Conservation (phyloP, 1,140 invertebrate genomes). For the Drosophila lini region DNA sequence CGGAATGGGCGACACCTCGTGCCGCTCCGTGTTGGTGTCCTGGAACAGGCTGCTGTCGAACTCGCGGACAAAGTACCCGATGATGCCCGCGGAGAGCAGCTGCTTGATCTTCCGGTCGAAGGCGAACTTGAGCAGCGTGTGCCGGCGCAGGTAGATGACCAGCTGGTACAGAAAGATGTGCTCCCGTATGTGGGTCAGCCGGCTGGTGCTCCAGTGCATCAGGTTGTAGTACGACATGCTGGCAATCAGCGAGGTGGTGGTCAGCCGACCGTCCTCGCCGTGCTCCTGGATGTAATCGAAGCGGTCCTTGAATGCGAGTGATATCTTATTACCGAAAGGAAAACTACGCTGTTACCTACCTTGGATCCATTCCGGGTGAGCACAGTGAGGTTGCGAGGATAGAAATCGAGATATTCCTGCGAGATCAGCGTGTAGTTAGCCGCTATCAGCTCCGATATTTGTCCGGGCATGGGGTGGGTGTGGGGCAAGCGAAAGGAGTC, state of each 20-base stretch:
- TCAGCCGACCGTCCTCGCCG: neutral
- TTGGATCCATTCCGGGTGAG: constrained; percentile 7
- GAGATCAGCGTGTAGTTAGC: constrained; percentile 36
- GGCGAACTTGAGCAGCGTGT: constrained; percentile 59
- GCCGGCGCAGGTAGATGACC: constrained; percentile 57
- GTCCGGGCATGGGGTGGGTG: constrained; percentile 29
- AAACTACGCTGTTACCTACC: neutral
- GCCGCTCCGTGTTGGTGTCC: neutral
- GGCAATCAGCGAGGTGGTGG: constrained; percentile 47
- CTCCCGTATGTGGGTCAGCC: constrained; percentile 48
- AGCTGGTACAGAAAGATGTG: constrained; percentile 64
- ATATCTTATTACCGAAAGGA: too few relatives aligned
- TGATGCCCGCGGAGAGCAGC: constrained; percentile 57
- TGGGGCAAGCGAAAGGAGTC: constrained; percentile 57
- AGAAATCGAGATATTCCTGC: constrained; percentile 56
- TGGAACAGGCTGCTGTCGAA: constrained; percentile 31
- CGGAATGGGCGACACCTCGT: constrained; percentile 20
- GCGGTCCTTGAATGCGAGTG: neutral
- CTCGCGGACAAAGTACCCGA: constrained; percentile 36
- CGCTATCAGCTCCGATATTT: constrained; percentile 43
- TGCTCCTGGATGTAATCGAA: constrained; percentile 34
- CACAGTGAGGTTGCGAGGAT: constrained; percentile 42
- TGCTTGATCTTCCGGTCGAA: constrained; percentile 71
- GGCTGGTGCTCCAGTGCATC: constrained; percentile 44
- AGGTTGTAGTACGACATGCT: constrained; percentile 51